Percentiles rank a stretch among this genome's conserved stretches.
phyloP scores from a whole-genome alignment of 1,140 invertebrate species.

The Homarus americanus region DNA sequence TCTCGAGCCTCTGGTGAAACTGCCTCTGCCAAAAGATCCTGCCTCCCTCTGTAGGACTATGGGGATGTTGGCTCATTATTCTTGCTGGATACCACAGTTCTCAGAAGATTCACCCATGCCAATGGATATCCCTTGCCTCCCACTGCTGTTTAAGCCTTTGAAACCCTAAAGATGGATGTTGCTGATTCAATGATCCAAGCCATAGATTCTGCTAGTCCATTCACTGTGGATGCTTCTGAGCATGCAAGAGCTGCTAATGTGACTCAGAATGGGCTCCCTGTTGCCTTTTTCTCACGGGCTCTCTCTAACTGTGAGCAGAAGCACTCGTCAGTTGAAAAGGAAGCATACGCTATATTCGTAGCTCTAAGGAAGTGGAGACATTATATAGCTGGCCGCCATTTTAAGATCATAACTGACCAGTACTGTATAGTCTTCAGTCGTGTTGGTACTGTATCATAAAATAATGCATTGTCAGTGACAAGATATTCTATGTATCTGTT shows the following conservation, averaged over 20 bases:
- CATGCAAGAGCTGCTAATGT: conserved; percentile 72
- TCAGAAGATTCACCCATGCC: conserved; percentile 13
- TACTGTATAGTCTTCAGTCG: conserved; percentile 72
- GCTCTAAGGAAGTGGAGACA: conserved; percentile 58
- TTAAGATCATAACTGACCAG: conserved; percentile 74
- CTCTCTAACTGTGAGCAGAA: not conserved
- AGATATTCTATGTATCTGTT: too few relatives aligned
- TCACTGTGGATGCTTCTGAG: conserved; percentile 63
- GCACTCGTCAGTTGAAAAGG: not conserved
- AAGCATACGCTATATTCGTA: conserved; percentile 62
- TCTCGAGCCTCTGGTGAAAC: conserved; percentile 34
- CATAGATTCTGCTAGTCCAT: conserved; percentile 20
- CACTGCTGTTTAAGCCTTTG: not conserved
- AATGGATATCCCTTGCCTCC: conserved; percentile 11
- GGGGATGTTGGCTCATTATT: conserved; percentile 62
- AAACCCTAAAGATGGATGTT: conserved; percentile 43
- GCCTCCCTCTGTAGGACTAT: conserved; percentile 26
- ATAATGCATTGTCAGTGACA: too few relatives aligned
- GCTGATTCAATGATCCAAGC: conserved; percentile 19
- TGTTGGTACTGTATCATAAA: too few relatives aligned
- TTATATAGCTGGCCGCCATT: conserved; percentile 69
- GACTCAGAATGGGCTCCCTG: conserved; percentile 39
- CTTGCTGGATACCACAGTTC: conserved; percentile 32
- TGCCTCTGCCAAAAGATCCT: conserved; percentile 43
- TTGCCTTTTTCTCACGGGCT: conserved; percentile 70